phyloP scores from a whole-genome alignment of 2,113 vertebrate genomes.

The Pluvialis apricaria region DNA sequence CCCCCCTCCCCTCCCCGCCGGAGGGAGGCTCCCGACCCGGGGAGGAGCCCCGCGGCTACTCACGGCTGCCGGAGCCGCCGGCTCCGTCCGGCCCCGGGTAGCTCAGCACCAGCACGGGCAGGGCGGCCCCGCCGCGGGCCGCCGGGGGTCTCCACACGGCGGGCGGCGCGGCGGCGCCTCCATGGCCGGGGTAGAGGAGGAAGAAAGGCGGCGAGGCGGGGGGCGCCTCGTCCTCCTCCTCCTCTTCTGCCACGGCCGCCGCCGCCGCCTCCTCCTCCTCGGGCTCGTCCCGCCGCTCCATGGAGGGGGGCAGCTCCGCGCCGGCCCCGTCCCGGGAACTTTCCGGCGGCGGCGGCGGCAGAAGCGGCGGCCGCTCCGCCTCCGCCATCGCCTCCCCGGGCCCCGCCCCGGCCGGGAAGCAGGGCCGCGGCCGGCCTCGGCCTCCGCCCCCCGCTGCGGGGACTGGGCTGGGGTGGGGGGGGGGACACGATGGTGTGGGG shows the following conservation, averaged over 20 bases:
- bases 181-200: constrained; percentile 72
- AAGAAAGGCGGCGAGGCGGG: constrained; percentile 73
- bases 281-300: background rate
- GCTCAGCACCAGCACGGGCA: constrained; percentile 69
- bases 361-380: background rate
- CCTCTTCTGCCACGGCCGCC: background rate
- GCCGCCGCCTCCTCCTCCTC: background rate
- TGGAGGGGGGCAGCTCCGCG: background rate
- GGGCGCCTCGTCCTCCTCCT: background rate
- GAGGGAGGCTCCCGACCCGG: background rate
- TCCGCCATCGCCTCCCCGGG: background rate
- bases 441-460: too few species aligned
- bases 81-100: constrained; percentile 36
- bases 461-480: too few species aligned
- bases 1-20: too few species aligned
- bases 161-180: constrained; percentile 57
- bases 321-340: background rate
- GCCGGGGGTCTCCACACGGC: constrained; percentile 60
- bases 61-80: constrained; percentile 15
- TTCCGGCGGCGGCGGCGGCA: background rate
- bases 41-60: constrained; percentile 22
- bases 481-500: too few species aligned
- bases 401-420: constrained; percentile 40
- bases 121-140: constrained; percentile 46
- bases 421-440: background rate